Percentiles rank a stretch among this genome's conserved stretches.
These are phyloP conservation scores for Psilopogon haemacephalus DNA, from an alignment of 2,113 vertebrate genomes.

Conservation along the genomic window DNA sequence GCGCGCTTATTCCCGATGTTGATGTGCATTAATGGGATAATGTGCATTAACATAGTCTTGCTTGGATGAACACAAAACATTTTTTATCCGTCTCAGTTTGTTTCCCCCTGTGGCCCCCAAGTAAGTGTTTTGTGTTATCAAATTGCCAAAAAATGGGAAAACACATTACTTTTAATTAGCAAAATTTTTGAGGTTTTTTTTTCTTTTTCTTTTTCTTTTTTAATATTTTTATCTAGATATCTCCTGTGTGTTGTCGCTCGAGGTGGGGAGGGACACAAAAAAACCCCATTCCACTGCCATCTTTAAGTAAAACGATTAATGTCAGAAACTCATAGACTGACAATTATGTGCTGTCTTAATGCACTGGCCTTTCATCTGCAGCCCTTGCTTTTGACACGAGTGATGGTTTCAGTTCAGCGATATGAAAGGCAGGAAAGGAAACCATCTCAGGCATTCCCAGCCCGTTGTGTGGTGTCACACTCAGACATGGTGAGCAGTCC, in stretches of 20 bases:
- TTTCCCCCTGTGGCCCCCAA: conserved; percentile 85
- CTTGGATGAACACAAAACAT: conserved; percentile 95
- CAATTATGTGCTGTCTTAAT: conserved; percentile 78
- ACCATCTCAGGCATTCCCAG: conserved; percentile 41
- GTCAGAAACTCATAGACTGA: conserved; percentile 74
- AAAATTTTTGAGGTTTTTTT: conserved; percentile 64
- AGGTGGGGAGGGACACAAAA: neutral
- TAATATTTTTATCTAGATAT: conserved; percentile 4
- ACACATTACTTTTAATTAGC: conserved; percentile 84
- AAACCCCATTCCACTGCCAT: conserved; percentile 45
- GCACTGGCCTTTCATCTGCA: conserved; percentile 76
- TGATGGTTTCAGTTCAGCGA: conserved; percentile 71
- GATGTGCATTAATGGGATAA: conserved; percentile 95
- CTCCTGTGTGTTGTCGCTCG: conserved; percentile 42
- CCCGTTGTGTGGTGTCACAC: conserved; percentile 14
- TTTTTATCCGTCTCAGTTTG: conserved; percentile 88
- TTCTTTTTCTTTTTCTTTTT: neutral
- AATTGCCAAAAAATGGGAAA: conserved; percentile 77
- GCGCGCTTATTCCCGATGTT: conserved; percentile 85
- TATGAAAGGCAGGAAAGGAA: conserved; percentile 72
- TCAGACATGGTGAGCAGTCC: neutral
- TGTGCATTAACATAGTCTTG: conserved; percentile 91
- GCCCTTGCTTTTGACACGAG: conserved; percentile 70
- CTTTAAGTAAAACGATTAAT: conserved; percentile 75
- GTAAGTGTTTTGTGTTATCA: conserved; percentile 87